A percentile compares a stretch with the other conserved stretches of the same genome.
Evolutionary conservation across 2,888 invertebrate species (phyloP).

Genomic region (Chloroclysta siterata): DNA sequence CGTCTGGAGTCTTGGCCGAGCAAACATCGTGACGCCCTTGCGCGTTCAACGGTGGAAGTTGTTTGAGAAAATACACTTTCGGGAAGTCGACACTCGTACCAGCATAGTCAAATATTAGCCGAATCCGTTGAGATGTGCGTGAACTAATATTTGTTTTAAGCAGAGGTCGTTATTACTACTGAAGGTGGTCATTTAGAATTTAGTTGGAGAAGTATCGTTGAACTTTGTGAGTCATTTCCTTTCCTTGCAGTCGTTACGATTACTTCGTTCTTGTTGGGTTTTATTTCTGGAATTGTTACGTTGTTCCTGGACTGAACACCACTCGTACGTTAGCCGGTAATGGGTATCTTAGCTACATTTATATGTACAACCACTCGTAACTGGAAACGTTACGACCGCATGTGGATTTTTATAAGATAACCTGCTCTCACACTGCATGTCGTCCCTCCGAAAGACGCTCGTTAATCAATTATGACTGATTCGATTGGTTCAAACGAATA

Average conservation of each 20-base stretch:
- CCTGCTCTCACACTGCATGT: conserved; percentile 56
- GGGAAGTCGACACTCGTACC: conserved; percentile 69
- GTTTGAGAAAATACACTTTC: conserved; percentile 81
- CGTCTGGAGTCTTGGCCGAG: conserved; percentile 57
- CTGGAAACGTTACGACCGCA: conserved; percentile 69
- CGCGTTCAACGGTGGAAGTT: conserved; percentile 74
- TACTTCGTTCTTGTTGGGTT: conserved; percentile 58
- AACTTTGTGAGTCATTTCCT: conserved; percentile 44
- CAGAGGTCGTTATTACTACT: conserved; percentile 73
- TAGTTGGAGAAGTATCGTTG: conserved; percentile 29
- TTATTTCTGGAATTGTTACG: conserved; percentile 73
- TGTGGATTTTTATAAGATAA: conserved; percentile 74
- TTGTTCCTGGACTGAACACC: conserved; percentile 58
- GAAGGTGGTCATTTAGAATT: conserved; percentile 52
- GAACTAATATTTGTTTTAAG: conserved; percentile 74
- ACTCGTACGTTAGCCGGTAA: conserved; percentile 67
- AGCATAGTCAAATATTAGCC: conserved; percentile 74
- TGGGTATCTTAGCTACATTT: conserved; percentile 75
- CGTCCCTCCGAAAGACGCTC: conserved; percentile 52
- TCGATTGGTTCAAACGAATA: conserved; percentile 46
- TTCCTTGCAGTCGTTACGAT: conserved; percentile 43
- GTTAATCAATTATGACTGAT: conserved; percentile 56
- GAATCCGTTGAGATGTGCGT: conserved; percentile 78
- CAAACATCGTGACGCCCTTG: conserved; percentile 72
- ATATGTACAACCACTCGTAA: conserved; percentile 78